These are phyloP conservation scores for Callopanchax toddi DNA, from an alignment of 2,113 vertebrate genomes.

Conservation along the genomic window DNA sequence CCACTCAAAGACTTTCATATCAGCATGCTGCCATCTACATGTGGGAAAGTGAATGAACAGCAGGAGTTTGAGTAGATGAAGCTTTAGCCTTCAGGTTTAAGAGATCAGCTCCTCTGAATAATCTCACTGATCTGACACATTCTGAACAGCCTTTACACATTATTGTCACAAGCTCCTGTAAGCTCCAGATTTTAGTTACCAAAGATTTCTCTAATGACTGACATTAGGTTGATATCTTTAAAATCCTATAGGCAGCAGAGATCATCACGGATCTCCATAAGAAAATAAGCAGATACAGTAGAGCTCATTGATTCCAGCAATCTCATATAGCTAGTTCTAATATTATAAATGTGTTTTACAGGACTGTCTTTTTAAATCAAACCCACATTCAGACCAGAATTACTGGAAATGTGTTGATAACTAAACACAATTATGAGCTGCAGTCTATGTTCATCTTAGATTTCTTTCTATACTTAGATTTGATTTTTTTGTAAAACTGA, in stretches of 20 bases:
- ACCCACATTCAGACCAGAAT: no score
- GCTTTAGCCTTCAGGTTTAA: no score
- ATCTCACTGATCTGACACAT: background rate
- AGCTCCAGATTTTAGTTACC: background rate
- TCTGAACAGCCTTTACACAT: background rate
- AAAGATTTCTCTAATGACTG: no score
- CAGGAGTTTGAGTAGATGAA: no score
- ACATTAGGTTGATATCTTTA: background rate
- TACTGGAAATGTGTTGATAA: background rate
- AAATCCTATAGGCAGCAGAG: background rate
- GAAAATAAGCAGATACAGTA: background rate
- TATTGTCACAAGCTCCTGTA: background rate
- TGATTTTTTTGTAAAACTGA: no score
- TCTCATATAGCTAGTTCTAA: no score
- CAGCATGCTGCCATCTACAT: conserved; percentile 1
- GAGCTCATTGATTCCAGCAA: background rate
- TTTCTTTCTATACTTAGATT: background rate
- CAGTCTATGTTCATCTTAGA: background rate
- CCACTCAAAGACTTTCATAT: no score
- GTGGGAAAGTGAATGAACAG: background rate
- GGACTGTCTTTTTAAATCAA: no score
- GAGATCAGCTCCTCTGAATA: no score
- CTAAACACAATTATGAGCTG: no score
- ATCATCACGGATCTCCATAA: background rate
- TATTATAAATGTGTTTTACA: no score